Base-by-base conservation (phyloP, 2,113 vertebrate species). In the Regulus satrapa region DNA sequence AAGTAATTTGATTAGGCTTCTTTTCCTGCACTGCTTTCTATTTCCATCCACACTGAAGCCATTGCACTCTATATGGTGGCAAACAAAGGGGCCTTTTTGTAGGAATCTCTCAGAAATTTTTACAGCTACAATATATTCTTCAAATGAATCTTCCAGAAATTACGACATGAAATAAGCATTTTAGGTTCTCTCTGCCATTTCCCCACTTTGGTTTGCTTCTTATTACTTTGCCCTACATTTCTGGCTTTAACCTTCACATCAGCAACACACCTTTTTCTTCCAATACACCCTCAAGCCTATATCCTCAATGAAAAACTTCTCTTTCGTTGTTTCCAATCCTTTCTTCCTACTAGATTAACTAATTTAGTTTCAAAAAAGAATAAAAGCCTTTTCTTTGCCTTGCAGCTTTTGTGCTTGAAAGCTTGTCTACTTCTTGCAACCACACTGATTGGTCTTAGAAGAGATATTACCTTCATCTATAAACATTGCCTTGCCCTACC, bases 401-500 rank as follows among this genome's bases (percentile, higher is more conserved):
- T 43, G 32, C 29, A 93, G 88, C 71, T 80, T 72, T 66, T 31
- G 19, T 29, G 18, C 54, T 83, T 93, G 54, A 92, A 94, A 85
- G 52, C 34, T 31, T 54, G 25, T 73, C 54, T 85, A 20, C 31
- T 58, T 86, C 67, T 83, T 94, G 75, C 71, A 94, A 23, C 62
- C 66, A 34, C 7, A 82, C 28, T 26, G 67, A 68, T 7, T 32
- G 25, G 56, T 83, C 58, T 80, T 62, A 69, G 45, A 83, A 80
- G 85, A 85, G n/a, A 31, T 54, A 85, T 10, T 94, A 73, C 54
- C 43, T 58, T 86, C 63, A 77, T 26, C 75, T 83, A 38, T 51
- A 95, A 96, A 92, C 82, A 95, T n/a, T 80, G 85, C 75, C 46
- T 85, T 83, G 46, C 41, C 54, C 76, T 85, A 54, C 43, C 89